Base-by-base conservation (phyloP, 2,113 vertebrate species). In the Scortum barcoo region DNA sequence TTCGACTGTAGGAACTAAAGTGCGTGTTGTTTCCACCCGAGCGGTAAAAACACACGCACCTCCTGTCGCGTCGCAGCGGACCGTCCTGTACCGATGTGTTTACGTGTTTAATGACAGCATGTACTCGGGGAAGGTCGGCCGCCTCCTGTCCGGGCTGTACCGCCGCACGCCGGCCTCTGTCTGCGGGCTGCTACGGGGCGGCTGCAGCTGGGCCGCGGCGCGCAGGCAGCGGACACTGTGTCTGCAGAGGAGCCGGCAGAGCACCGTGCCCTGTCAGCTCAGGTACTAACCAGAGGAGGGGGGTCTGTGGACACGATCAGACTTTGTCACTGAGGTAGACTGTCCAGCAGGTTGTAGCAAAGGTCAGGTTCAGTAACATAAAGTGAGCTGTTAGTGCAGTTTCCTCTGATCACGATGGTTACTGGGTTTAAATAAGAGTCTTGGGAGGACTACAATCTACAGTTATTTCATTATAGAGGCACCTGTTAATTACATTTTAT, bases 151-250 rank as follows among this genome's bases (percentile, higher is more conserved):
- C 0, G 86, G 90, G 2, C 20, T 93, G 17, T 66, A 22, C 33
- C 13, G 67, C 42, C 58, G 71, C 0, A 78, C 17, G 46, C 17
- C 19, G 7, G 12, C 2, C 3, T 33, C 71, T 1, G 81, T 77
- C 0, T 60, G 50, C 36, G 33, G 28, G 0, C 7, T 54, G 36
- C 22, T 19, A 11, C 57, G 79, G 38, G 84, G 76, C 58, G 44
- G 76, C 2, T 74, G 53, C 36, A 90, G 83, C 86, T 86, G 93
- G 92, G 75, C 86, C 1, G 60, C 84, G 67, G 89, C 84, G 54
- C 84, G 86, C 62, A n/a, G 65, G 61, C 88, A 85, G 76, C 91
- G 93, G 80, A 58, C 86, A 26, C 71, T 36, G 74, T 70, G 76
- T 71, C 84, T 78, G 57, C 82, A 28, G 79, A 75, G 75, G 78